Evolutionary conservation across 2,113 vertebrate genomes (phyloP), one percentile per base, ranked within the genome.

Genomic region (Myotis davidii): DNA sequence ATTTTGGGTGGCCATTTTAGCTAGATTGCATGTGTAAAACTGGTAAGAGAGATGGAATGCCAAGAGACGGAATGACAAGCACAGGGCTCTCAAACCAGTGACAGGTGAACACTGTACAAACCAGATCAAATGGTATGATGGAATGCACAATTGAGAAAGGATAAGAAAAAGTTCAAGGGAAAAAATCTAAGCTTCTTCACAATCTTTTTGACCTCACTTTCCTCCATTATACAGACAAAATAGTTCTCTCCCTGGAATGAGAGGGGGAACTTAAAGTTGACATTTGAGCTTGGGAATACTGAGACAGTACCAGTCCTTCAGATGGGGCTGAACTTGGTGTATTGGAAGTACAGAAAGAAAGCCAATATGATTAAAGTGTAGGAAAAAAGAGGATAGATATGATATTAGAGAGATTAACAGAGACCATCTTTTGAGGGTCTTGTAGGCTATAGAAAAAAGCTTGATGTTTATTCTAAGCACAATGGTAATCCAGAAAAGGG

Each of bases 401-500:
- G 18, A 78, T 97, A 29, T 64, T 86, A 91, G 65, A 84, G 14
- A 67, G 4, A n/a, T 81, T 59, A 48, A 85, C 5, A 69, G 9
- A 16, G 8, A 81, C 12, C 9, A 29, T 85, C 27, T 76, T 90
- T 88, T 81, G 61, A 94, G 54, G 18, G 9, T 90, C 32, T 61
- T 82, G 23, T 54, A 79, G 52, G 25, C 42, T 16, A 29, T 17
- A 70, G 25, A 37, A 92, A 95, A 70, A 77, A 85, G 9, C 23
- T 29, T 77, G 27, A 54, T 52, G 29, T 79, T 92, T 85, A 88
- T 96, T 95, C 50, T 74, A 92, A 92, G 52, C 21, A 84, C 27
- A 76, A 9, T 61, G 34, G 14, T 2, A 79, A 85, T 94, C 42
- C 37, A 94, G 32, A 79, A 72, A 90, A 70, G 23, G 1, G 3